Evolutionary conservation across 2,888 invertebrate species (phyloP), one percentile per base, ranked within the genome.

Genomic region (Agrochola circellaris): DNA sequence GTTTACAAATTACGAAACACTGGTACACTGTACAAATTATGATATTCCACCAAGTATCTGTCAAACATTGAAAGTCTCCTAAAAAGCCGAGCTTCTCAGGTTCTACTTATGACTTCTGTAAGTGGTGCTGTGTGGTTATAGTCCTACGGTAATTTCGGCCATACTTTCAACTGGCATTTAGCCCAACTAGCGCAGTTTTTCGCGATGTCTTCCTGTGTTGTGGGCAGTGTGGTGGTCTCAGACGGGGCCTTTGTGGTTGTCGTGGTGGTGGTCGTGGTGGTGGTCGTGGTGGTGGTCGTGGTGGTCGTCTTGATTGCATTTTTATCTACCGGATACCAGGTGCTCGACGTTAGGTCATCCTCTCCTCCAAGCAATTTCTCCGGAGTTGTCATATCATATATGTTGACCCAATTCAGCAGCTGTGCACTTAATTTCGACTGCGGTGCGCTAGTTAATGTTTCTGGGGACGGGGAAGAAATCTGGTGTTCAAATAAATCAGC

Each of bases 131-230:
- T 38, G 56, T 34, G n/a, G 42, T 42, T 48, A 20, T 23, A 17
- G 42, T 11, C n/a, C 13, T 13, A 5, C n/a, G 6, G 5, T 26
- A 26, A n/a, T 17, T 48, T 17, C 38, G 30, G 26, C 81, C 83
- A 79, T 34, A 26, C 0, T 34, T 60, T 78, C 17, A 9, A 5
- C 17, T 60, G 26, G 30, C 83, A 82, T 2, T 62, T 66, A 9
- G 81, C 78, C 34, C 2, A 70, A 9, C 20, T 17, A 11, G 26
- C 34, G 20, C 81, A 82, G 9, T 51, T 51, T 15, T 17, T 3
- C 17, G 2, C 2, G 1, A 4, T 15, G 2, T 5, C 13, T 2
- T 67, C 48, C 5, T 0, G 8, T 15, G 13, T 8, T 48, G 23
- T 1, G 15, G 67, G 67, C 9, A 30, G 48, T 48, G 38, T 20